These are phyloP conservation scores for Stegastes partitus DNA, from an alignment of 2,113 vertebrate species.

Conservation along the genomic window DNA sequence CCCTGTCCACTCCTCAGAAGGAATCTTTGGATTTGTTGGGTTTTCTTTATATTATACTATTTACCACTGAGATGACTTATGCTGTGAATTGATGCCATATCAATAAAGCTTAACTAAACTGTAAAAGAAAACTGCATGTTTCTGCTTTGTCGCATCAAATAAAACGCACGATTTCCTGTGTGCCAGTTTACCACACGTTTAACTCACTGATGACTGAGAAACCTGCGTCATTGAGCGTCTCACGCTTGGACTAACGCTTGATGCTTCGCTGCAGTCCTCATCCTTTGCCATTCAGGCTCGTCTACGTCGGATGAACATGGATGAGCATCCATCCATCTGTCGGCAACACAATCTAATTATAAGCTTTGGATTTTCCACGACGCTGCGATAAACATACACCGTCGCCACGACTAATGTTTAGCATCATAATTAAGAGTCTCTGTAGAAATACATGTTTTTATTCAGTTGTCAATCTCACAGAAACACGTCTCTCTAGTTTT, in stretches of 20 bases:
- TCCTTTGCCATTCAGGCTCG: background rate
- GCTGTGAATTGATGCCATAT: no score
- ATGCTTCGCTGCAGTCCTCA: background rate
- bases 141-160: no score
- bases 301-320: slow-evolving; percentile 14
- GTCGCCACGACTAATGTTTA: background rate
- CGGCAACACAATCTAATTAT: slow-evolving; percentile 1
- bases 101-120: no score
- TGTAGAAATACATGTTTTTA: background rate
- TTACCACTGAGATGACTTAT: no score
- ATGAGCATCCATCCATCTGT: background rate
- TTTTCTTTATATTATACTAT: no score
- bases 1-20: no score
- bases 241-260: background rate
- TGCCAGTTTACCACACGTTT: background rate
- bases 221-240: background rate
- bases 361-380: background rate
- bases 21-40: no score
- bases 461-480: slow-evolving; percentile 24
- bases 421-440: background rate
- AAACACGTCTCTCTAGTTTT: slow-evolving; percentile 9
- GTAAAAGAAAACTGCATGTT: no score
- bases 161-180: background rate
- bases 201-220: background rate
- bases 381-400: background rate